These are phyloP conservation scores for Azorinus chamasolen DNA, from an alignment of 2,888 invertebrate species.

Conservation along the genomic window DNA sequence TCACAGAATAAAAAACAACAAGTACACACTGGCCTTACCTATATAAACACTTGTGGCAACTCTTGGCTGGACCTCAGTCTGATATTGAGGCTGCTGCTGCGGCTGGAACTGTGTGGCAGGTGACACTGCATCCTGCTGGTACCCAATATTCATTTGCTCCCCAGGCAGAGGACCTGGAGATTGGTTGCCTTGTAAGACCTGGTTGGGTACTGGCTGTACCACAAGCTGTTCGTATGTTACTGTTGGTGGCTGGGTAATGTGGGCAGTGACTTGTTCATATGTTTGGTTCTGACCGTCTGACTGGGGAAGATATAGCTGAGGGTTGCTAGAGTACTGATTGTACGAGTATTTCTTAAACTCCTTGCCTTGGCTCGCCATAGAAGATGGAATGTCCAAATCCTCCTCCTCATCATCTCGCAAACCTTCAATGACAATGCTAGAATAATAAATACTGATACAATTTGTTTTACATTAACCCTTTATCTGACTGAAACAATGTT, in stretches of 20 bases:
- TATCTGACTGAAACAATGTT: too few relatives aligned
- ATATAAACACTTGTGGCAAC: constrained; percentile 13
- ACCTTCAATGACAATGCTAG: constrained; percentile 22
- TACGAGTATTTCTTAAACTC: constrained; percentile 69
- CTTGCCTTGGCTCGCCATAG: constrained; percentile 60
- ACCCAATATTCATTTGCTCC: constrained; percentile 11
- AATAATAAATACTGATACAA: too few relatives aligned
- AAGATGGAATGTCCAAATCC: constrained; percentile 64
- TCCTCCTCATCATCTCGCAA: constrained; percentile 66
- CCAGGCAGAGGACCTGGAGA: constrained; percentile 9
- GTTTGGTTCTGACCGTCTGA: constrained; percentile 4
- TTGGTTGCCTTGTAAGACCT: constrained; percentile 11
- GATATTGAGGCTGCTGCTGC: constrained; percentile 15
- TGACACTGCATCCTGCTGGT: constrained; percentile 11
- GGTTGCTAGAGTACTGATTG: constrained; percentile 70
- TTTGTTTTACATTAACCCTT: too few relatives aligned
- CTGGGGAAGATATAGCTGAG: constrained; percentile 65
- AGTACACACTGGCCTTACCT: too few relatives aligned
- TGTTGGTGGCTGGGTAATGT: neutral
- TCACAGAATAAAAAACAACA: too few relatives aligned
- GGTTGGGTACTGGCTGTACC: constrained; percentile 5
- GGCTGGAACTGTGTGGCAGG: constrained; percentile 14
- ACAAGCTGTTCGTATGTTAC: neutral
- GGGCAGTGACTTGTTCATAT: constrained; percentile 3
- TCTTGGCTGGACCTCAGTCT: constrained; percentile 13